Evolutionary conservation across 2,113 vertebrate species (phyloP).

Genomic region (Leiothrix lutea): DNA sequence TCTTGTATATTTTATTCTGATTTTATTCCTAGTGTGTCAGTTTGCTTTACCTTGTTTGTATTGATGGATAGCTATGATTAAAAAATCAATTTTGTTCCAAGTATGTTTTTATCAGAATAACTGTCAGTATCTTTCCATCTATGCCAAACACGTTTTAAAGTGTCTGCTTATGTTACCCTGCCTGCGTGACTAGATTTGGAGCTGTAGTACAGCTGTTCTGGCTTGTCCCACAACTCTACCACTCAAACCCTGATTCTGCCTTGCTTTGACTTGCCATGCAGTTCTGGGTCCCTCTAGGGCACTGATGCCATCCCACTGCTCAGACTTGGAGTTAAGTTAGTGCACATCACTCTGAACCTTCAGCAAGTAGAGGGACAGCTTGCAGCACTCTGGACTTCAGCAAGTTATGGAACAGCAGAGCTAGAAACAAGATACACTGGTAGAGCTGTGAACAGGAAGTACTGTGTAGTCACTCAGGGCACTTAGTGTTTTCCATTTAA

Average conservation of each 20-base stretch:
- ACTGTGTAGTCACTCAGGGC: background rate
- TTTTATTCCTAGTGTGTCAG: background rate
- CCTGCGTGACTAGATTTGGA: conserved; percentile 34
- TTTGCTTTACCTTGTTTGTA: background rate
- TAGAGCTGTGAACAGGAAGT: background rate
- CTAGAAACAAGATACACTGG: background rate
- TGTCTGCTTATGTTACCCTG: background rate
- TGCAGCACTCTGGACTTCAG: background rate
- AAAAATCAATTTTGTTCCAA: conserved; percentile 21
- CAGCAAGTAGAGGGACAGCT: background rate
- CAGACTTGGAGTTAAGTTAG: background rate
- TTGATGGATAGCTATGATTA: background rate
- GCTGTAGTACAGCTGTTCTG: background rate
- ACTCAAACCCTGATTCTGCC: background rate
- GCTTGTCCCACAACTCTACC: background rate
- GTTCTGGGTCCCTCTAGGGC: background rate
- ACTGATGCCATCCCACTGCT: background rate
- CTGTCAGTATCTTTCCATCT: conserved; percentile 7
- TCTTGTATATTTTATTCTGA: background rate
- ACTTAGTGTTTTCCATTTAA: background rate
- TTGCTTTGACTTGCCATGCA: background rate
- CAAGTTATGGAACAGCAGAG: background rate
- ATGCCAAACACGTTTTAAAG: background rate
- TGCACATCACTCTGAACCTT: background rate
- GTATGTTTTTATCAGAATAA: conserved; percentile 35